phyloP scores from a whole-genome alignment of 1,140 invertebrate genomes.

The Callitettix versicolor region DNA sequence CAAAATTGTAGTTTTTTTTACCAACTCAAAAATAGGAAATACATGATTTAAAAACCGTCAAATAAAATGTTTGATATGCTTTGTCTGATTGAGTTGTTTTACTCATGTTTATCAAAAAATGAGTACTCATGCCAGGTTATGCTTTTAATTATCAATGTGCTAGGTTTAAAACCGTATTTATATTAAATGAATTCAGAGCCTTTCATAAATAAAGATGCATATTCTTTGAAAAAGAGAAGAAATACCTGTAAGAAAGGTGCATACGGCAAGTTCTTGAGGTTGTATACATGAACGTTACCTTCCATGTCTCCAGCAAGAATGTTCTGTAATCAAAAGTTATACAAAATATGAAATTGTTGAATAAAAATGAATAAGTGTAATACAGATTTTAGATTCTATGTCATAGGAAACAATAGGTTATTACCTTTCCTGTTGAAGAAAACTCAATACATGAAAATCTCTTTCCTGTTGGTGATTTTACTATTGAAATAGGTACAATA shows the following conservation, averaged over 20 bases:
- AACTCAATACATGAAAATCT: conserved; percentile 9
- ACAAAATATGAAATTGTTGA: too few relatives aligned
- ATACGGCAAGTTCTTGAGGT: conserved; percentile 11
- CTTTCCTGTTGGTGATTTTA: conserved; percentile 1
- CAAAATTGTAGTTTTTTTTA: too few relatives aligned
- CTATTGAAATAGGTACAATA: conserved; percentile 15
- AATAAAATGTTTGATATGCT: too few relatives aligned
- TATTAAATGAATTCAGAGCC: neutral
- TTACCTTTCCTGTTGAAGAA: conserved; percentile 14
- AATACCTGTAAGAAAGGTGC: conserved; percentile 14
- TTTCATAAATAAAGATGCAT: neutral
- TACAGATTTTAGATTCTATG: too few relatives aligned
- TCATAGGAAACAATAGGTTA: too few relatives aligned
- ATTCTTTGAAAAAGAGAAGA: neutral
- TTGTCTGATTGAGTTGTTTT: too few relatives aligned
- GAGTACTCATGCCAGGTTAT: neutral
- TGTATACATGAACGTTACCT: conserved; percentile 11
- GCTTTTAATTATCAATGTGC: neutral
- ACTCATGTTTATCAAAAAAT: too few relatives aligned
- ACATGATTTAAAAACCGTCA: too few relatives aligned
- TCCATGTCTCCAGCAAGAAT: conserved; percentile 10
- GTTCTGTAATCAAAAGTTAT: conserved; percentile 13
- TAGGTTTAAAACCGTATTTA: neutral
- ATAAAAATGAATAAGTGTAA: too few relatives aligned
- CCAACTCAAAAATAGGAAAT: too few relatives aligned